Conservation (phyloP, 2,113 vertebrate species). For the Mugil cephalus region DNA sequence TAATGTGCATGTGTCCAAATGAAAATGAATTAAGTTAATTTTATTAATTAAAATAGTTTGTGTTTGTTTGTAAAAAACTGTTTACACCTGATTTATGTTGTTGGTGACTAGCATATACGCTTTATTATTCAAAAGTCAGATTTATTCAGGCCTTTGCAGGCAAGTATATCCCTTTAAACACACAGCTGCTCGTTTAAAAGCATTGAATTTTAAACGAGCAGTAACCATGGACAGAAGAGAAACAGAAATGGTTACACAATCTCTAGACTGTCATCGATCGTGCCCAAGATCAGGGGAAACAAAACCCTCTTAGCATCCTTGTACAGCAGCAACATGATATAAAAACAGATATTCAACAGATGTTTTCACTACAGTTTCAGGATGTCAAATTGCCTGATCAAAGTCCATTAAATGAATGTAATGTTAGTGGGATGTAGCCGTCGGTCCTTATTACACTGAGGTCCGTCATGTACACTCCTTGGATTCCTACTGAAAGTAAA, state of each 20-base stretch:
- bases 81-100: no score
- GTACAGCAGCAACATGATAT: not conserved
- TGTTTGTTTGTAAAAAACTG: no score
- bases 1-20: not conserved
- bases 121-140: not conserved
- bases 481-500: slow-evolving; percentile 13
- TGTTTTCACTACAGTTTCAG: not conserved
- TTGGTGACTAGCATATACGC: no score
- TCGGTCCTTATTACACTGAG: no score
- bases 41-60: not conserved
- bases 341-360: not conserved
- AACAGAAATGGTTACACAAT: no score
- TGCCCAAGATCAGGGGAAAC: no score
- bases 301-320: not conserved
- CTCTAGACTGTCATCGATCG: no score
- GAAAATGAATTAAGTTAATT: not conserved
- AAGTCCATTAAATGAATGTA: not conserved
- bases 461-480: not conserved
- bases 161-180: not conserved
- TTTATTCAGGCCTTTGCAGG: not conserved
- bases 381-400: not conserved
- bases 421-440: no score
- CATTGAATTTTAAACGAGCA: no score
- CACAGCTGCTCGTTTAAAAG: not conserved
- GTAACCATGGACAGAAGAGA: no score